A percentile compares a stretch with the other conserved stretches of the same genome.
phyloP scores from a whole-genome alignment of 2,888 invertebrate genomes.

The Chelonus formosanus region DNA sequence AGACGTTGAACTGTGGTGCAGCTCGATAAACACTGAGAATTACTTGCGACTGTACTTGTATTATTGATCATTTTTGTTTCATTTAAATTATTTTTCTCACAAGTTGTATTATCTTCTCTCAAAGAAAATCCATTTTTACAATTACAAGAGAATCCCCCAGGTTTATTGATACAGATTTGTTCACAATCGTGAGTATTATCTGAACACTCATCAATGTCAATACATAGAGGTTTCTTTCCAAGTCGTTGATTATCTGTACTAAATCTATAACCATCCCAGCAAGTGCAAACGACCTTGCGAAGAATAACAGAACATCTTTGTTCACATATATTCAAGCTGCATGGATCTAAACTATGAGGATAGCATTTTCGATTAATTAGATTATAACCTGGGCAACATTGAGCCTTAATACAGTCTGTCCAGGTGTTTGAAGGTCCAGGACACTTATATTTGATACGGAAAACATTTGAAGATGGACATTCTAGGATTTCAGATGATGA shows the following conservation, averaged over 20 bases:
- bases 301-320: slow-evolving; percentile 73
- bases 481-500: slow-evolving; percentile 55
- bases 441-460: slow-evolving; percentile 72
- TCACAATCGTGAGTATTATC: slow-evolving; percentile 72
- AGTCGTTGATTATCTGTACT: slow-evolving; percentile 69
- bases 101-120: slow-evolving; percentile 70
- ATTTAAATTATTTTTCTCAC: slow-evolving; percentile 58
- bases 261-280: slow-evolving; percentile 72
- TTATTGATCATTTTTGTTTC: slow-evolving; percentile 44
- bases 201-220: slow-evolving; percentile 71
- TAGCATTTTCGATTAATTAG: slow-evolving; percentile 73
- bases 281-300: slow-evolving; percentile 73
- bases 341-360: slow-evolving; percentile 71
- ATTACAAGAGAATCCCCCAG: slow-evolving; percentile 68
- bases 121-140: slow-evolving; percentile 69
- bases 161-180: slow-evolving; percentile 72
- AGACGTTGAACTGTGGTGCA: slow-evolving; percentile 72
- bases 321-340: slow-evolving; percentile 73
- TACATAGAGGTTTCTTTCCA: slow-evolving; percentile 71
- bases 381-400: slow-evolving; percentile 73
- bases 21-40: slow-evolving; percentile 68
- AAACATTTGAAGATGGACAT: slow-evolving; percentile 72
- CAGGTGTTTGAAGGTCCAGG: slow-evolving; percentile 68
- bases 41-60: slow-evolving; percentile 58
- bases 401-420: slow-evolving; percentile 71